These are phyloP conservation scores for Sinohyriopsis cumingii DNA, from an alignment of 2,888 invertebrate genomes.

Conservation along the genomic window DNA sequence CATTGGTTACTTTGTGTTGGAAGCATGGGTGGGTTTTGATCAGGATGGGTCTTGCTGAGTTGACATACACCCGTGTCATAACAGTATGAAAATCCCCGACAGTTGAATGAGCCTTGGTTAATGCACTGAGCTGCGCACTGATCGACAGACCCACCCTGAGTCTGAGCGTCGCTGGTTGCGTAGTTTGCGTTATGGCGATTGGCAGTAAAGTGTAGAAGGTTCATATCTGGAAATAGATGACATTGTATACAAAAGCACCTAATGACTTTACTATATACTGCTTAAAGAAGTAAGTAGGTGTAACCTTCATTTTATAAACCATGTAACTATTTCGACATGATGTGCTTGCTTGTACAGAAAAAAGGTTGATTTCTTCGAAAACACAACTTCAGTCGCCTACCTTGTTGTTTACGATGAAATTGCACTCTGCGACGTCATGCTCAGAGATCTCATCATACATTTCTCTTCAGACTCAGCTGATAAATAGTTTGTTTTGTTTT, in stretches of 20 bases:
- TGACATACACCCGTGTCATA: conserved; percentile 31
- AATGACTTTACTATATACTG: neutral
- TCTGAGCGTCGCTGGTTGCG: conserved; percentile 13
- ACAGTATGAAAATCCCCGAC: conserved; percentile 51
- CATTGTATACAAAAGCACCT: neutral
- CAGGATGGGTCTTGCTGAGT: conserved; percentile 29
- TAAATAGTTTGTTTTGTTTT: too few species aligned
- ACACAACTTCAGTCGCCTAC: too few species aligned
- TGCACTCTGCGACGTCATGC: too few species aligned
- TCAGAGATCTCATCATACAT: too few species aligned
- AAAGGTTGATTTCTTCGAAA: too few species aligned
- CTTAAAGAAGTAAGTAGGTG: too few species aligned
- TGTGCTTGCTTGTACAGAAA: too few species aligned
- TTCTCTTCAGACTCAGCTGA: too few species aligned
- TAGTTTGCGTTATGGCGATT: conserved; percentile 18
- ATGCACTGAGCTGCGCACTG: conserved; percentile 52
- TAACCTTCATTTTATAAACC: too few species aligned
- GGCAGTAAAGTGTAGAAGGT: conserved; percentile 33
- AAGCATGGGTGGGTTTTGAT: conserved; percentile 11
- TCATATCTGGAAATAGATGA: conserved; percentile 21
- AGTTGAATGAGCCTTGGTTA: conserved; percentile 29
- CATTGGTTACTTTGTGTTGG: conserved; percentile 22
- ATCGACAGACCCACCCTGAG: conserved; percentile 43
- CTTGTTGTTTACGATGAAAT: too few species aligned
- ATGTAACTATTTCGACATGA: too few species aligned